Conservation (phyloP, 2,113 vertebrate genomes). For the Channa argus region DNA sequence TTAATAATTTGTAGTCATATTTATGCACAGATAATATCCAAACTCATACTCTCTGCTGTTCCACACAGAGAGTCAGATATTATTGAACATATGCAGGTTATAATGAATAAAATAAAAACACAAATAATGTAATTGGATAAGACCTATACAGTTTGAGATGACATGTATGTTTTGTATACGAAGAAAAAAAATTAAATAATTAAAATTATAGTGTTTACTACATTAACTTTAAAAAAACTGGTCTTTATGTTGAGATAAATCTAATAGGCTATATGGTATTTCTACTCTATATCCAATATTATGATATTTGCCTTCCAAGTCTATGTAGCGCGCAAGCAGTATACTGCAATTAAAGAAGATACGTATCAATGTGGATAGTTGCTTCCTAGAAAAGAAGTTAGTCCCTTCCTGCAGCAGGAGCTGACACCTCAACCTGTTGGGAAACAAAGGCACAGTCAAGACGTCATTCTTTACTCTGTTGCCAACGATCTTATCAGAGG, state of each 20-base stretch:
- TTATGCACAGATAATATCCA: too few relatives aligned
- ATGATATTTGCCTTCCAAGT: background rate
- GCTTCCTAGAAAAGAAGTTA: slow-evolving; percentile 33
- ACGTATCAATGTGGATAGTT: background rate
- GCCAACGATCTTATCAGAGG: slow-evolving; percentile 36
- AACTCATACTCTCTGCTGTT: background rate
- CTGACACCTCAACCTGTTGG: slow-evolving; percentile 57
- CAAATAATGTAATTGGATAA: too few relatives aligned
- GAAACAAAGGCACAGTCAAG: slow-evolving; percentile 32
- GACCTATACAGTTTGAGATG: too few relatives aligned
- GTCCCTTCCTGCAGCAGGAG: slow-evolving; percentile 45
- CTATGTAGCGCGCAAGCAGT: background rate
- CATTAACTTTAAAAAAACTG: too few relatives aligned
- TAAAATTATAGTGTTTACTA: too few relatives aligned
- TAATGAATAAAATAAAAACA: background rate
- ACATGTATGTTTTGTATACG: too few relatives aligned
- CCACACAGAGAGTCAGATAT: background rate
- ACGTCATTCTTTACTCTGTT: background rate
- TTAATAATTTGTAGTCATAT: too few relatives aligned
- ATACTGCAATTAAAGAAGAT: background rate
- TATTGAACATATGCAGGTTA: background rate
- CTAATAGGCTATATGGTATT: too few relatives aligned
- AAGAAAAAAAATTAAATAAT: too few relatives aligned
- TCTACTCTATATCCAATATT: background rate
- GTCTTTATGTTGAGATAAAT: too few relatives aligned